phyloP scores from a whole-genome alignment of 2,113 vertebrate genomes.

The Meriones unguiculatus region DNA sequence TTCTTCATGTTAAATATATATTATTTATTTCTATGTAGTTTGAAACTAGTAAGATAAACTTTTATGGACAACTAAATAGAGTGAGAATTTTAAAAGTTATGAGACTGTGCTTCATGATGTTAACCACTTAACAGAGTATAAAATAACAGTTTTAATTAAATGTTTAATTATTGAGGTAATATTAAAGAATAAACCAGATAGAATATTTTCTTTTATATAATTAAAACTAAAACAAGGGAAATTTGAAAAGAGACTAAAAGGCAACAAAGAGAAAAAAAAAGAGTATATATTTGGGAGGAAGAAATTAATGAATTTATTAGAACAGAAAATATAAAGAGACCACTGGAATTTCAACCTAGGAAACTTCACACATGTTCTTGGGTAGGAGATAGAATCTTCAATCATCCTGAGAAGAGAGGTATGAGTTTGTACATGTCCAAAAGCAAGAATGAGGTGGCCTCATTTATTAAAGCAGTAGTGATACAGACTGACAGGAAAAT shows the following conservation, averaged over 20 bases:
- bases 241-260: not conserved
- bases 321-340: conserved; percentile 2
- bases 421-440: not conserved
- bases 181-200: not conserved
- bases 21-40: not conserved
- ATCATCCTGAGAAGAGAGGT: not conserved
- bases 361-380: not conserved
- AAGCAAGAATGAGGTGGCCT: not conserved
- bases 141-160: not conserved
- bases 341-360: not conserved
- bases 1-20: conserved; percentile 50
- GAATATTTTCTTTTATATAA: not conserved
- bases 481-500: conserved; percentile 57
- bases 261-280: not conserved
- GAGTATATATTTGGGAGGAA: not conserved
- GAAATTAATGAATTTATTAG: not conserved
- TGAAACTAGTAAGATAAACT: not conserved
- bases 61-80: not conserved
- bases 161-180: not conserved
- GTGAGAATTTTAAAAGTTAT: conserved; percentile 32
- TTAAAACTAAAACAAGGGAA: not conserved
- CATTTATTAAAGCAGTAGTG: conserved; percentile 38
- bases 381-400: not conserved
- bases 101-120: not conserved
- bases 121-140: not conserved